phyloP scores from a whole-genome alignment of 2,888 invertebrate species.

The Deroplatys truncata region DNA sequence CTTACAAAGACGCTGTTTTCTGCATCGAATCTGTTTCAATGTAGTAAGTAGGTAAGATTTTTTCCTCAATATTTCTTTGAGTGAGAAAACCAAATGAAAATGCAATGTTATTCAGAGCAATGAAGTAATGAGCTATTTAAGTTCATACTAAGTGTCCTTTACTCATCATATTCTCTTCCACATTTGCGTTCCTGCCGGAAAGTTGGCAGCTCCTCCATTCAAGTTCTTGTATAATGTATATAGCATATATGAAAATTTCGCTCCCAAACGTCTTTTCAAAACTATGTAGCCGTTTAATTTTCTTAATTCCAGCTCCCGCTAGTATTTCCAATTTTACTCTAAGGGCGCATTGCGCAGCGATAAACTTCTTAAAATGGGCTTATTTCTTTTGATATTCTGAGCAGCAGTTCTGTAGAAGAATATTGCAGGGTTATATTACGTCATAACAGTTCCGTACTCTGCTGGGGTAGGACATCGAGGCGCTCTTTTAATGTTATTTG shows the following conservation, averaged over 20 bases:
- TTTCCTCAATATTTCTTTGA: too few relatives aligned
- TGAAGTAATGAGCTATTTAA: too few relatives aligned
- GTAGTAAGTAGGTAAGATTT: too few relatives aligned
- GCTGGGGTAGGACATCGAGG: neutral
- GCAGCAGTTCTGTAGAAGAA: neutral
- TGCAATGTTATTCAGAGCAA: too few relatives aligned
- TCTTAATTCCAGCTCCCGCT: neutral
- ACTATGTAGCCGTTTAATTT: neutral
- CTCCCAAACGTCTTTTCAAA: neutral
- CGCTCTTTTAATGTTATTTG: neutral
- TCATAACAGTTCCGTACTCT: neutral
- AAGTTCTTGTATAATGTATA: neutral
- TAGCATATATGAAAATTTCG: neutral
- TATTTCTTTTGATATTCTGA: neutral
- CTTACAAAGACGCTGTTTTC: too few relatives aligned
- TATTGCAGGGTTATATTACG: neutral
- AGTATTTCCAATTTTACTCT: neutral
- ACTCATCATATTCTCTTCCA: too few relatives aligned
- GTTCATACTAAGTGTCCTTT: too few relatives aligned
- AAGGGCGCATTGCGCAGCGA: neutral
- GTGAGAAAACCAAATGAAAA: too few relatives aligned
- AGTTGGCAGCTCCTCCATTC: neutral
- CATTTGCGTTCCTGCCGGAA: too few relatives aligned
- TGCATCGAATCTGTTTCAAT: too few relatives aligned
- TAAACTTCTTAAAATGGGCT: neutral